phyloP scores from a whole-genome alignment of 2,888 invertebrate species.

The Chouioia cunea region DNA sequence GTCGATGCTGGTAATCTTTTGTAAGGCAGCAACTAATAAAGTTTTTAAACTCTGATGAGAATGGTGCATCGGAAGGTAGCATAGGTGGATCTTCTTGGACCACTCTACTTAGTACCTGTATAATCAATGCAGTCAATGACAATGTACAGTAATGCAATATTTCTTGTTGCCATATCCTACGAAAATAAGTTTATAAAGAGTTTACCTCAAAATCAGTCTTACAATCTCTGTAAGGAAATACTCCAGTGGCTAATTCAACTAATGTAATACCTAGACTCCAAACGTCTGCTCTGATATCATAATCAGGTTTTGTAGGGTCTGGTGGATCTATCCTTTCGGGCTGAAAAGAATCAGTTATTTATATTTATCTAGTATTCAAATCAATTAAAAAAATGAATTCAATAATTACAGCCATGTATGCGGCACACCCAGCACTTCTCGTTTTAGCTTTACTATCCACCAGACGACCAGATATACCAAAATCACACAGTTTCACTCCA shows the following conservation, averaged over 20 bases:
- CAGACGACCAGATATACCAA: constrained; percentile 97
- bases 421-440: constrained; percentile 97
- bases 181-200: constrained; percentile 51
- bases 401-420: constrained; percentile 92
- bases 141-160: not conserved
- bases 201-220: constrained; percentile 96
- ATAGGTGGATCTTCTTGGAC: constrained; percentile 90
- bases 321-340: constrained; percentile 97
- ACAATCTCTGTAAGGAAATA: constrained; percentile 94
- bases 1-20: constrained; percentile 92
- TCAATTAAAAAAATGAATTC: constrained; percentile 1
- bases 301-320: constrained; percentile 92
- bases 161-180: constrained; percentile 69
- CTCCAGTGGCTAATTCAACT: constrained; percentile 96
- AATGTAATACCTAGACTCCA: constrained; percentile 98
- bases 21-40: constrained; percentile 94
- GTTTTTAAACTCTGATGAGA: constrained; percentile 87
- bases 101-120: constrained; percentile 73
- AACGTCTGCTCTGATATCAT: constrained; percentile 99
- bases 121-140: constrained; percentile 9
- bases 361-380: not conserved
- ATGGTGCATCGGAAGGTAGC: constrained; percentile 82
- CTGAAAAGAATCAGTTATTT: constrained; percentile 69
- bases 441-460: constrained; percentile 99
- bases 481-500: constrained; percentile 98